Base-by-base conservation (phyloP, 2,888 invertebrate species). In the Epinotia demarniana region DNA sequence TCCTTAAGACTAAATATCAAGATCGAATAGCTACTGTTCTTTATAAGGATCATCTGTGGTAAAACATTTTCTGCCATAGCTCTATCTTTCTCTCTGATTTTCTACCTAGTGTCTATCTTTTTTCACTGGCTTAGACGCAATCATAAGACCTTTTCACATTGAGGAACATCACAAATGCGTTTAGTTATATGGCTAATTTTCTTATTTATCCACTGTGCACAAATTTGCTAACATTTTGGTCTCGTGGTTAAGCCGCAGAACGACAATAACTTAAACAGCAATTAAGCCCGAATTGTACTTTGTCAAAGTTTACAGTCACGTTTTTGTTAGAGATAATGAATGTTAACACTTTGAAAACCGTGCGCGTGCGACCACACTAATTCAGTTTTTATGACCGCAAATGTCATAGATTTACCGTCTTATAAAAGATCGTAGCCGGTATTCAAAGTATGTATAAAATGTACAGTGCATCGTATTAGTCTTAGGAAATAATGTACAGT, bases 261-360 rank as follows among this genome's bases (percentile, higher is more conserved):
- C 66, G 75, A 75, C 75, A 67, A 67, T 66, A 71, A 75, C 72
- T 75, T 75, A 75, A 72, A 75, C 75, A 75, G 72, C 67, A 75
- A 75, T 72, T 75, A 75, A 75, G 72, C 71, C 71, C 55, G 61
- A 75, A 75, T 75, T 66, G 70, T 75, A 70, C 70, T 60, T 64
- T 66, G 70, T 60, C 75, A 75, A 70, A 75, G 39, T 66, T 66
- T 49, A 71, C 53, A 58, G 75, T 70, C 75, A 71, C 43, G 70
- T 71, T 71, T 75, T 73, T 68, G 73, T 60, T 13, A 53, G 60
- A 70, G 64, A 66, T 61, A 69, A 75, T 73, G 62, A 63, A 73
- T 69, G 68, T 73, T 68, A 68, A 73, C 68, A 69, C 66, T 61
- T n/a, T 70, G 27, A 1, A 18, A 70, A n/a, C 18, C 11, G 33